Evolutionary conservation across 2,797 vertebrate species (phyloP).

Genomic region (Sus cebifrons): DNA sequence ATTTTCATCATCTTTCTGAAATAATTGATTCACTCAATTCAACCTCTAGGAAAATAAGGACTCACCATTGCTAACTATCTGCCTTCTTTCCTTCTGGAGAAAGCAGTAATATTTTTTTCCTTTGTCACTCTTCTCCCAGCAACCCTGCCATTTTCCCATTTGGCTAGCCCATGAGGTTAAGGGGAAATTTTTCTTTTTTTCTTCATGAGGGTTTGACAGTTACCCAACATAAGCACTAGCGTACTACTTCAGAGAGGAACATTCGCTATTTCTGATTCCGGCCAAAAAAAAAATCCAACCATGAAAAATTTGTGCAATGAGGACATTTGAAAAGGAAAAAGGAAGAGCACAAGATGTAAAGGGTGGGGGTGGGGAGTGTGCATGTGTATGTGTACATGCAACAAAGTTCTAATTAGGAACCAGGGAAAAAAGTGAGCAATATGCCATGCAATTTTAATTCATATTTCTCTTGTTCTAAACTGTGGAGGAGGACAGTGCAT

Average conservation of each 20-base stretch:
- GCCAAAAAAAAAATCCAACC: constrained; percentile 11
- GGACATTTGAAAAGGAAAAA: background rate
- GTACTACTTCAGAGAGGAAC: background rate
- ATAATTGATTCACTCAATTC: background rate
- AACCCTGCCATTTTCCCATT: background rate
- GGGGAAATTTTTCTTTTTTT: constrained; percentile 2
- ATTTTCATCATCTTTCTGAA: constrained; percentile 33
- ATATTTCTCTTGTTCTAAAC: background rate
- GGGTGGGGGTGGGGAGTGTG: background rate
- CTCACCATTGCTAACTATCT: background rate
- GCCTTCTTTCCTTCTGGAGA: constrained; percentile 32
- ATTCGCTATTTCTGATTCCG: background rate
- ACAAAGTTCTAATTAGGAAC: background rate
- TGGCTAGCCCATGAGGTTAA: background rate
- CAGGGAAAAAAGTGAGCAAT: background rate
- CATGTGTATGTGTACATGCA: accelerated
- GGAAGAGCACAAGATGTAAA: background rate
- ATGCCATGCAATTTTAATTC: background rate
- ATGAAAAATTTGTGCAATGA: background rate
- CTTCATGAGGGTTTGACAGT: background rate
- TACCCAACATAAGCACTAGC: background rate
- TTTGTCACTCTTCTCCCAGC: background rate
- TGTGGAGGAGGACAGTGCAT: background rate
- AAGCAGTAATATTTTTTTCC: background rate
- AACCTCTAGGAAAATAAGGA: background rate